These are phyloP conservation scores for Amiota mariae DNA, from an alignment of 2,888 invertebrate species.

Conservation along the genomic window DNA sequence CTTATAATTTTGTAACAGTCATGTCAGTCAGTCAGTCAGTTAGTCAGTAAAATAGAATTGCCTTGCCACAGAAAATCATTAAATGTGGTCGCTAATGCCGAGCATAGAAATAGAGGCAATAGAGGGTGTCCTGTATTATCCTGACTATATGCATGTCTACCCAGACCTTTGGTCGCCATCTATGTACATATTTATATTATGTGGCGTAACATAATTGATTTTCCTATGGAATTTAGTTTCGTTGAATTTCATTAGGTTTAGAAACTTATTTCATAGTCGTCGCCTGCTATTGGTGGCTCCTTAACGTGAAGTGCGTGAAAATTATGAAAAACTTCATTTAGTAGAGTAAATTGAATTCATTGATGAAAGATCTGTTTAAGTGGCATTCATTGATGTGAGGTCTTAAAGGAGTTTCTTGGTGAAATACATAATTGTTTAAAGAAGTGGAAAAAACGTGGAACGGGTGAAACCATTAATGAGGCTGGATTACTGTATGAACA, in stretches of 20 bases:
- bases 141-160: not conserved
- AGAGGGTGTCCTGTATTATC: constrained; percentile 30
- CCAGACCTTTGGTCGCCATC: constrained; percentile 61
- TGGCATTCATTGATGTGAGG: constrained; percentile 2
- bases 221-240: constrained; percentile 58
- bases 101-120: constrained; percentile 32
- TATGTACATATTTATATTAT: constrained; percentile 45
- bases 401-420: too few relatives aligned
- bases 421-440: too few relatives aligned
- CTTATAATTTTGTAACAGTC: not conserved
- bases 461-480: too few relatives aligned
- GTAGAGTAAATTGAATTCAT: not conserved
- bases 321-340: not conserved
- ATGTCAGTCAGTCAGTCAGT: not conserved
- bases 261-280: constrained; percentile 54
- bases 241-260: constrained; percentile 60
- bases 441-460: too few relatives aligned
- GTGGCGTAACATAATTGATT: constrained; percentile 65
- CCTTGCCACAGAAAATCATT: constrained; percentile 38
- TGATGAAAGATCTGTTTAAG: too few relatives aligned
- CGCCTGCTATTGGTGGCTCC: constrained; percentile 30
- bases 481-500: too few relatives aligned
- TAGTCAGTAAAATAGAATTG: too few relatives aligned
- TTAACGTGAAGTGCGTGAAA: constrained; percentile 51
- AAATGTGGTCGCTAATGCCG: constrained; percentile 61